These are phyloP conservation scores for Cladopsammia gracilis DNA, from an alignment of 64 coral and sea anemone genomes.

Conservation along the genomic window DNA sequence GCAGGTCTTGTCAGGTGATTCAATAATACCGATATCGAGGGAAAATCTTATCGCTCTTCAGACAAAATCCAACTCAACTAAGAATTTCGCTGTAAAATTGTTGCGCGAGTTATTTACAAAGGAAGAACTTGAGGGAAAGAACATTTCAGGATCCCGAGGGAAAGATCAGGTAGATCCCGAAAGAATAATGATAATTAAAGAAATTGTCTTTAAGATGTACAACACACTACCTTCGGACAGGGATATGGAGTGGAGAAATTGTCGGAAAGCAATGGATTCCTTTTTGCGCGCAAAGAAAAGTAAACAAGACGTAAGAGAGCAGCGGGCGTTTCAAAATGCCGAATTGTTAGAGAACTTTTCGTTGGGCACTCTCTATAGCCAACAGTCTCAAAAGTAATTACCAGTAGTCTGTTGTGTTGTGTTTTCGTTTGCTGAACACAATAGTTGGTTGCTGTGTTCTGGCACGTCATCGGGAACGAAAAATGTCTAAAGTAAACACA, in stretches of 20 bases:
- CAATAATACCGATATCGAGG: background rate
- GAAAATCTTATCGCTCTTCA: constrained; percentile 14
- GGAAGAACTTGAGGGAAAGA: constrained; percentile 20
- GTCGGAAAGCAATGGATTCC: constrained; percentile 43
- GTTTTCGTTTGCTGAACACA: too few species aligned
- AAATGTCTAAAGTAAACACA: too few species aligned
- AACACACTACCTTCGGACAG: constrained; percentile 1
- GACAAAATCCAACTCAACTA: background rate
- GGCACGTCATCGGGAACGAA: too few species aligned
- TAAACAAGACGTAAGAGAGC: too few species aligned
- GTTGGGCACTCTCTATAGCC: too few species aligned
- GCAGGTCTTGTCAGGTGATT: background rate
- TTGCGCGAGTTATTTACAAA: constrained; percentile 15
- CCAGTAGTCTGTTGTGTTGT: too few species aligned
- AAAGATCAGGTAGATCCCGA: constrained; percentile 46
- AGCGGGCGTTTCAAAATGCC: too few species aligned
- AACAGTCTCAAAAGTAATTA: too few species aligned
- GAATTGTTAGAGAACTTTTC: too few species aligned
- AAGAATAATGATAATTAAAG: constrained; percentile 22
- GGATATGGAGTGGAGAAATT: constrained; percentile 15
- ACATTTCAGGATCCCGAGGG: constrained; percentile 20
- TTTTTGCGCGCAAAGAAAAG: background rate
- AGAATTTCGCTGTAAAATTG: constrained; percentile 29
- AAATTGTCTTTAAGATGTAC: constrained; percentile 51
- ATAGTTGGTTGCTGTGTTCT: too few species aligned